Evolutionary conservation across 2,113 vertebrate genomes (phyloP).

Genomic region (Chaenocephalus aceratus): DNA sequence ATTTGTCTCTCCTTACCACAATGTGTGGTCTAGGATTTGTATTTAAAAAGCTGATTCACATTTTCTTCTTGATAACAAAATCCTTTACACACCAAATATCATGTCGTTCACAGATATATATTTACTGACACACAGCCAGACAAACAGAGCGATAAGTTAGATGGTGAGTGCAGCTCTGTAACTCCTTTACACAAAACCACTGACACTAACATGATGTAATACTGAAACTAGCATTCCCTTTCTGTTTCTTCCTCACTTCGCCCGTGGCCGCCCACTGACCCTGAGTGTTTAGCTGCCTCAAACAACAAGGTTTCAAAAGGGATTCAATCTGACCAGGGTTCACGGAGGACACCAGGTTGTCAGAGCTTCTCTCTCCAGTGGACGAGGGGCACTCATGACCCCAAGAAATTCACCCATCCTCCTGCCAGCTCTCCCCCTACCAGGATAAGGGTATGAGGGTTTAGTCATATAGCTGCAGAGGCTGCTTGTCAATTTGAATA

Average conservation of each 20-base stretch:
- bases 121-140: constrained; percentile 35
- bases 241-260: constrained; percentile 45
- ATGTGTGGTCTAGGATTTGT: too few species aligned
- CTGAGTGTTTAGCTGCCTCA: constrained; percentile 57
- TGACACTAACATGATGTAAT: constrained; percentile 62
- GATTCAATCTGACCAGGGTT: constrained; percentile 43
- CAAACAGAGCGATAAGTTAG: constrained; percentile 22
- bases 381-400: constrained; percentile 40
- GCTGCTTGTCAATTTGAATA: constrained; percentile 73
- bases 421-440: constrained; percentile 26
- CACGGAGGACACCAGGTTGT: constrained; percentile 52
- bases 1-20: too few species aligned
- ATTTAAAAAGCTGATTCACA: too few species aligned
- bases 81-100: not conserved
- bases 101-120: constrained; percentile 14
- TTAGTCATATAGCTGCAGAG: constrained; percentile 67
- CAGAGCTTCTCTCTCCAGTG: constrained; percentile 58
- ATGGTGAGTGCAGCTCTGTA: constrained; percentile 44
- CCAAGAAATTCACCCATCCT: constrained; percentile 48
- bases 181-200: constrained; percentile 36
- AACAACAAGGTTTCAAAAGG: constrained; percentile 67
- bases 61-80: too few species aligned
- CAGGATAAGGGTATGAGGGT: constrained; percentile 34
- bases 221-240: constrained; percentile 42
- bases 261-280: constrained; percentile 57